phyloP scores from a whole-genome alignment of 2,888 invertebrate species.

The Drosophila kanekoi region DNA sequence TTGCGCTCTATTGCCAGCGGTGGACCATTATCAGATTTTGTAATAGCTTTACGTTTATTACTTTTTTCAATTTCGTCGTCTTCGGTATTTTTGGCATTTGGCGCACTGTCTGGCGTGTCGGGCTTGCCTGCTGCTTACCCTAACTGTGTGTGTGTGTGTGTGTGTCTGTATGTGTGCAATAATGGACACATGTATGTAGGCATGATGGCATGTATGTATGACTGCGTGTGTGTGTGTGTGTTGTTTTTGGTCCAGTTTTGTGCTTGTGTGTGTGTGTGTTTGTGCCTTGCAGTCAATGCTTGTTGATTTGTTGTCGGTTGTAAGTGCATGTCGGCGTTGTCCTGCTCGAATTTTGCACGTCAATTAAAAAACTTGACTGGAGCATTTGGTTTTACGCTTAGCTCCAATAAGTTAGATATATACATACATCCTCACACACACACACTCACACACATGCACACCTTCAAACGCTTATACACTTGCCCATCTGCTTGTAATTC shows the following conservation, averaged over 20 bases:
- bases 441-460: conserved; percentile 12
- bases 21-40: conserved; percentile 82
- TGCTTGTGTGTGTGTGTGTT: conserved; percentile 30
- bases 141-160: neutral
- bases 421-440: conserved; percentile 9
- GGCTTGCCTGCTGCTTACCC: conserved; percentile 1
- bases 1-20: conserved; percentile 71
- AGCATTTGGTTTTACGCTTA: conserved; percentile 34
- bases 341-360: conserved; percentile 58
- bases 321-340: conserved; percentile 31
- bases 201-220: conserved; percentile 10
- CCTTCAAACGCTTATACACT: conserved; percentile 3
- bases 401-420: conserved; percentile 8
- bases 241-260: conserved; percentile 30
- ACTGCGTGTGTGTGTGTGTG: conserved; percentile 28
- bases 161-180: no score
- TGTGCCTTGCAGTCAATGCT: conserved; percentile 49
- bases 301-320: conserved; percentile 69
- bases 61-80: conserved; percentile 75
- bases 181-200: neutral
- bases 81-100: conserved; percentile 59
- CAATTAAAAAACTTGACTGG: conserved; percentile 70
- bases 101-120: conserved; percentile 41
- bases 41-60: conserved; percentile 82
- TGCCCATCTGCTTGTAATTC: conserved; percentile 48